A percentile compares a stretch with the other conserved stretches of the same genome.
Conservation (phyloP, 2,797 vertebrate species). For the Scolopax rusticola region DNA sequence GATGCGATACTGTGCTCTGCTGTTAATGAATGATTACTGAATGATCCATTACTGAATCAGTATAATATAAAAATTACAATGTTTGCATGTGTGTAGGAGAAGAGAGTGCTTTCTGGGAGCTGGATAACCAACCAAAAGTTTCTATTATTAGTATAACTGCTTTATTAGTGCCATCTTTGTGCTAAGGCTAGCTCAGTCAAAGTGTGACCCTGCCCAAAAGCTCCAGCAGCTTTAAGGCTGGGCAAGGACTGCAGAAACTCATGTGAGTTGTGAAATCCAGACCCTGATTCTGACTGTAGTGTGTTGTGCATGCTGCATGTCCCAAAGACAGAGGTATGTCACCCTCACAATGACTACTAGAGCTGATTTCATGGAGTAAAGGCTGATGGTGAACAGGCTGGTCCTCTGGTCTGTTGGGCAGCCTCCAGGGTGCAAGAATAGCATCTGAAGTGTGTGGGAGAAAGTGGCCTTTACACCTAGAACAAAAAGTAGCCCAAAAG, state of each 20-base stretch:
- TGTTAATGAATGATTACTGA: background rate
- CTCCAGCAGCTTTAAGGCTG: background rate
- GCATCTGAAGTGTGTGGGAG: background rate
- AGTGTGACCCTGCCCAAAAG: background rate
- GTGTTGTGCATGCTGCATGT: background rate
- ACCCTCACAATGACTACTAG: fast-evolving
- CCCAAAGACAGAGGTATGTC: background rate
- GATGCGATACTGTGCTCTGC: background rate
- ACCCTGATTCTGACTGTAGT: background rate
- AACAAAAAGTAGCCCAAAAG: background rate
- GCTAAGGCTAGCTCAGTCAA: background rate
- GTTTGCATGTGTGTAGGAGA: background rate
- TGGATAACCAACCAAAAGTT: background rate
- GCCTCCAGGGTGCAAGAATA: background rate
- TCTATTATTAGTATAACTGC: background rate
- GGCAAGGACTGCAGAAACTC: background rate
- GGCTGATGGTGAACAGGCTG: background rate
- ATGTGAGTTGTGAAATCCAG: background rate
- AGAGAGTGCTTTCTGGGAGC: background rate
- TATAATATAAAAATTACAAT: background rate
- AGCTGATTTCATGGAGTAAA: background rate
- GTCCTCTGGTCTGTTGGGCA: background rate
- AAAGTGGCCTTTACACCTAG: background rate
- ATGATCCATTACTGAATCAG: background rate
- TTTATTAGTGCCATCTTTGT: background rate